Evolutionary conservation across 2,888 invertebrate species (phyloP), one percentile per base, ranked within the genome.

Genomic region (Rotaria sp.): DNA sequence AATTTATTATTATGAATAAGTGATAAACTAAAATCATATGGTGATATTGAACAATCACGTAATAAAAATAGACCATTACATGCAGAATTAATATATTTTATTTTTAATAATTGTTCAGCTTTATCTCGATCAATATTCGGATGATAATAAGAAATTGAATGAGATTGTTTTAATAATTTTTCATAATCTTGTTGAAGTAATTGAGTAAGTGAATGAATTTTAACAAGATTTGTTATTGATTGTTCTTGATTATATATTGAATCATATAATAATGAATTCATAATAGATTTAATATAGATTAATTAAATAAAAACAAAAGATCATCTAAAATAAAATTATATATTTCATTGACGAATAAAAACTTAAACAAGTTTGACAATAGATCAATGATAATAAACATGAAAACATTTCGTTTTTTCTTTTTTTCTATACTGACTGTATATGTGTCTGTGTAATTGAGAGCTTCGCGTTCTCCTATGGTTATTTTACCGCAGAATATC

Each of bases 81-180:
- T 41, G 75, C 15, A 13, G 52, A 84, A 48, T 45, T n/a, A 13
- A 4, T 13, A 80, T 85, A 85, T 35, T 86, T 84, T 35, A 50
- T 55, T 86, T 85, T 85, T 35, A 86, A 50, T 50, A 85, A 74
- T 80, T 86, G 74, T 75, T 86, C 86, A 26, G 86, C 86, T 35
- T 50, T 80, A 26, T 35, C 15, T 55, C 86, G 75, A 86, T 86
- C 85, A 8, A 86, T 84, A 15, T 57, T 59, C 55, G 80, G 55
- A 38, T 86, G 86, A 38, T 85, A 86, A 59, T 86, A 86, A n/a
- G 45, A 26, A 1, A 80, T 80, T 15, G 35, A 80, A 80, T 26
- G 15, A 24, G 80, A 80, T 45, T 80, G 80, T 45, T 38, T 41
- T 80, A 45, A 3, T 80, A 80, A 80, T 45, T 80, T 26, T n/a